These are phyloP conservation scores for Coboldia fuscipes DNA, from an alignment of 1,140 invertebrate species.

Conservation along the genomic window DNA sequence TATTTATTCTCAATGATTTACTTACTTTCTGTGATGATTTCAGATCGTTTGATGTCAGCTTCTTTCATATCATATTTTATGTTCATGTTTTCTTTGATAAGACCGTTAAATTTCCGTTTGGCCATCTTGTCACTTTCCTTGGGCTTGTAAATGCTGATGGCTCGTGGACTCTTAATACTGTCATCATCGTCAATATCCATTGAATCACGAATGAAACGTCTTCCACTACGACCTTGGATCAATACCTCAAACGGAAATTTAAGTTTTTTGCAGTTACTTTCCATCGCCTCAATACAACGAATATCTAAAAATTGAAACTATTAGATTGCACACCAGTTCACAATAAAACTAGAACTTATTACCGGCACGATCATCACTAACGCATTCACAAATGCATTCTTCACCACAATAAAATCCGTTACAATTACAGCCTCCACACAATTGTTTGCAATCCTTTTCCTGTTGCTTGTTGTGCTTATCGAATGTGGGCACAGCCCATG, in stretches of 20 bases:
- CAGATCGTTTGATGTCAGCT: background rate
- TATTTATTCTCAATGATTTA: background rate
- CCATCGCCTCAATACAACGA: slow-evolving; percentile 15
- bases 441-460: slow-evolving; percentile 13
- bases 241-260: slow-evolving; percentile 14
- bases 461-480: no score
- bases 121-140: background rate
- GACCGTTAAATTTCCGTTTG: background rate
- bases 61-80: background rate
- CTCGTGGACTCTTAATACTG: background rate
- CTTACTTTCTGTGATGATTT: background rate
- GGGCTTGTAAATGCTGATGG: slow-evolving; percentile 1
- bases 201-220: slow-evolving; percentile 14
- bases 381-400: slow-evolving; percentile 19
- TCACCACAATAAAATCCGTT: slow-evolving; percentile 20
- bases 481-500: no score
- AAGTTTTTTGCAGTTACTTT: slow-evolving; percentile 10
- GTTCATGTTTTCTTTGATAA: background rate
- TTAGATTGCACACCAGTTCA: no score
- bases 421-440: slow-evolving; percentile 17
- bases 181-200: background rate
- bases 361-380: slow-evolving; percentile 9
- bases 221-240: slow-evolving; percentile 16
- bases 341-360: no score
- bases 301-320: slow-evolving; percentile 8